Evolutionary conservation across 64 coral and sea anemone genomes (phyloP), one percentile per base, ranked within the genome.

Genomic region (Catalaphyllia jardinei): DNA sequence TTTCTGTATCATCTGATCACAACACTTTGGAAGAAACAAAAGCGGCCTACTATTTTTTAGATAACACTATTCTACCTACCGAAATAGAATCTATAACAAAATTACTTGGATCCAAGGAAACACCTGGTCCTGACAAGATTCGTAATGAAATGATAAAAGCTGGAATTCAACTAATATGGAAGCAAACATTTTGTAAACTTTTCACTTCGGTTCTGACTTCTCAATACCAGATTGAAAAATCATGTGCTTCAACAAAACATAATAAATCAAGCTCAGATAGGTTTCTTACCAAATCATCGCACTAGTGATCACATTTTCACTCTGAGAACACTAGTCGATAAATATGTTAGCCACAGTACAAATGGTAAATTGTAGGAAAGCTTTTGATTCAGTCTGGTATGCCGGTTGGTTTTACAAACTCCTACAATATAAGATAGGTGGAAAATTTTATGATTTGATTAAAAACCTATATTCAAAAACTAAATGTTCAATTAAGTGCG

Each of bases 231-330:
- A 35, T 35, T 35, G 33, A 35, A 35, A 35, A 35, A 35, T n/a
- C 33, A 35, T 35, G 33, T 35, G 33, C 61, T 33, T 27, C 18
- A 42, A 14, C 19, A 67, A n/a, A 50, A 86, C 22, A 51, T 71
- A 35, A 20, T 73, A 52, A 33, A 86, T 73, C 63, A 20, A 46
- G 35, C 64, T 28, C 64, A 86, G 31, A 86, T 86, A 31, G 64
- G 83, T 18, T 86, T 86, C 33, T 13, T 73, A 51, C 51, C 83
- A 86, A 33, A 72, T 25, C 60, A 69, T 79, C 67, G 88, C 20
- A 89, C 88, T 22, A 24, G 60, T 31, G 88, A 89, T 80, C 76
- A 89, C 29, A 79, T 89, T 0, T 89, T 89, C 33, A 81, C 77
- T 24, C 50, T 90, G 28, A 39, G 46, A 31, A 72, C 83, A 8